phyloP scores from a whole-genome alignment of 1,140 invertebrate genomes.

The Drosophila novamexicana region DNA sequence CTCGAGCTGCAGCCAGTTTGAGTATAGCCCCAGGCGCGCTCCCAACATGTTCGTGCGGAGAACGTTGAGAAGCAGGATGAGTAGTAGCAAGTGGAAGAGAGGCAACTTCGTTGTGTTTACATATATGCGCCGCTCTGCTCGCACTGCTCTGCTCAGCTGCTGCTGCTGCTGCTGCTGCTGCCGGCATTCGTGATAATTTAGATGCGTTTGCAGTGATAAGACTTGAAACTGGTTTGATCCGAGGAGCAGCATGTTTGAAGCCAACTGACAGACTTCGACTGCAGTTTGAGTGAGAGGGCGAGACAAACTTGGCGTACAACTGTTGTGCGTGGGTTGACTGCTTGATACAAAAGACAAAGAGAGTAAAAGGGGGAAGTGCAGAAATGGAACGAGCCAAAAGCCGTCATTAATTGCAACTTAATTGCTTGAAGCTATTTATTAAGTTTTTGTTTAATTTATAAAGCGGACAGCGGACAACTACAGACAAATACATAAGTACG shows the following conservation, averaged over 20 bases:
- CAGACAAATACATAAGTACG: slow-evolving; percentile 9
- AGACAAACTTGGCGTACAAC: background rate
- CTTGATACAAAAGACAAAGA: background rate
- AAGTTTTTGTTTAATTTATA: slow-evolving; percentile 70
- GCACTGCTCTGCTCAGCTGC: slow-evolving; percentile 8
- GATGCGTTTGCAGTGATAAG: slow-evolving; percentile 72
- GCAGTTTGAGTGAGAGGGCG: slow-evolving; percentile 46
- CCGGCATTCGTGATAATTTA: slow-evolving; percentile 76
- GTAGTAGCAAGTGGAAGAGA: slow-evolving; percentile 10
- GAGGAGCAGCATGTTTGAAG: slow-evolving; percentile 69
- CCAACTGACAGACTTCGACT: slow-evolving; percentile 23
- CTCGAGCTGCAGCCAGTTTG: slow-evolving; percentile 38
- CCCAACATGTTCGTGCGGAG: slow-evolving; percentile 69
- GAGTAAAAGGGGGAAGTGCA: background rate
- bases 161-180: slow-evolving; percentile 40
- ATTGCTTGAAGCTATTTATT: slow-evolving; percentile 75
- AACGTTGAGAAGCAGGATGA: slow-evolving; percentile 12
- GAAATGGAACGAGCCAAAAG: slow-evolving; percentile 23
- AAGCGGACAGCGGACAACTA: slow-evolving; percentile 43
- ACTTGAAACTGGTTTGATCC: slow-evolving; percentile 73
- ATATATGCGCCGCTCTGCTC: slow-evolving; percentile 15
- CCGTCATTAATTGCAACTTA: slow-evolving; percentile 78
- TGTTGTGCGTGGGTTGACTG: slow-evolving; percentile 16
- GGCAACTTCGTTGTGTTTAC: slow-evolving; percentile 29
- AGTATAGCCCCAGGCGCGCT: slow-evolving; percentile 35